Percentiles rank a stretch among this genome's conserved stretches.
phyloP scores from a whole-genome alignment of 2,113 vertebrate species.

The Rhabdornis inornatus region DNA sequence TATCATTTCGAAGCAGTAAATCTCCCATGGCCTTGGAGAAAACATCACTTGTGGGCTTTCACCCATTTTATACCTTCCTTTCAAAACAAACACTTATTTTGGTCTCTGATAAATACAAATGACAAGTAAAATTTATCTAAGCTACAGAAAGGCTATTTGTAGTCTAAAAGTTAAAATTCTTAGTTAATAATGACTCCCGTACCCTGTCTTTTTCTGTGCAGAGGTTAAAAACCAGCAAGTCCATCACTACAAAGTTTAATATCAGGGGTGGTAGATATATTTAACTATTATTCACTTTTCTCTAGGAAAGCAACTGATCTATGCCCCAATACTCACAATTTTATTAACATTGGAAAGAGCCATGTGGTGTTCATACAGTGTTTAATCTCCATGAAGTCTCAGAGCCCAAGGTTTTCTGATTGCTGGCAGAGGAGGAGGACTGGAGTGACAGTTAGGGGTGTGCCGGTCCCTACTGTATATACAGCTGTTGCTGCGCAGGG shows the following conservation, averaged over 20 bases:
- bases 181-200: not conserved
- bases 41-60: not conserved
- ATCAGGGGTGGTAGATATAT: not conserved
- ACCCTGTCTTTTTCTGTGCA: not conserved
- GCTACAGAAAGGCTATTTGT: not conserved
- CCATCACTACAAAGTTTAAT: not conserved
- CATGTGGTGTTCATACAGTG: not conserved
- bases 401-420: not conserved
- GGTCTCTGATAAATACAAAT: not conserved
- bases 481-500: constrained; percentile 62
- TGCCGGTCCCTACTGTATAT: constrained; percentile 39
- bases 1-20: not conserved
- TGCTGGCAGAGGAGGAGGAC: not conserved
- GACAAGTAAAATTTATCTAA: not conserved
- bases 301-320: not conserved
- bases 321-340: not conserved
- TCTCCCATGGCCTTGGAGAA: not conserved
- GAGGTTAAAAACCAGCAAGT: not conserved
- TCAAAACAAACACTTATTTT: not conserved
- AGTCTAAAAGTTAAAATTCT: not conserved
- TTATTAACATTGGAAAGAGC: not conserved
- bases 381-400: not conserved
- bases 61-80: not conserved
- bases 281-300: not conserved
- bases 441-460: constrained; percentile 55